These are phyloP conservation scores for Apamea anceps DNA, from an alignment of 2,888 invertebrate genomes.

Conservation along the genomic window DNA sequence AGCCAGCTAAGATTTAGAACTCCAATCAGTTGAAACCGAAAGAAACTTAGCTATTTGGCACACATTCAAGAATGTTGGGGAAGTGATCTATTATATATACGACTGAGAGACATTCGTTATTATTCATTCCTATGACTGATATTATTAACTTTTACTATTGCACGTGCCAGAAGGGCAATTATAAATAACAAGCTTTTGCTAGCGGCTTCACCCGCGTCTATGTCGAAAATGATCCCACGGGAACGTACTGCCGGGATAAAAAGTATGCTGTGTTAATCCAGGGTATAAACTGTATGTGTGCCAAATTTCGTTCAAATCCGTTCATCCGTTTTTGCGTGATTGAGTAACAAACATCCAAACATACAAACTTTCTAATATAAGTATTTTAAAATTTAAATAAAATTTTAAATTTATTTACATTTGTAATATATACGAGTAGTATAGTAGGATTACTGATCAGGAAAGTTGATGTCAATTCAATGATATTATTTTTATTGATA, in stretches of 20 bases:
- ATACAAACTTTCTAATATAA: no score
- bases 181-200: neutral
- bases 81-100: conserved; percentile 46
- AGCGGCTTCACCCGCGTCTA: neutral
- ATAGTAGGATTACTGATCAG: no score
- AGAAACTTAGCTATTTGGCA: conserved; percentile 48
- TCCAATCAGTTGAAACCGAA: conserved; percentile 15
- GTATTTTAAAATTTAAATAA: no score
- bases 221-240: neutral
- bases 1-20: neutral
- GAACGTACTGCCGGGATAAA: neutral
- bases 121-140: conserved; percentile 21
- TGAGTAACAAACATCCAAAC: no score
- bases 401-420: no score
- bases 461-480: neutral
- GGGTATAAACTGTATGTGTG: no score
- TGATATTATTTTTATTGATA: neutral
- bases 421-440: no score
- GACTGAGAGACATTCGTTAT: conserved; percentile 39
- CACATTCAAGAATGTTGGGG: conserved; percentile 44
- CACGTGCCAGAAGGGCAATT: conserved; percentile 26
- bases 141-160: conserved; percentile 16
- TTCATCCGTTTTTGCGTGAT: no score
- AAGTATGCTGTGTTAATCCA: no score
- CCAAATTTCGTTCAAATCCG: no score